phyloP scores from a whole-genome alignment of 2,797 vertebrate species.

The Ambastaia sidthimunki region DNA sequence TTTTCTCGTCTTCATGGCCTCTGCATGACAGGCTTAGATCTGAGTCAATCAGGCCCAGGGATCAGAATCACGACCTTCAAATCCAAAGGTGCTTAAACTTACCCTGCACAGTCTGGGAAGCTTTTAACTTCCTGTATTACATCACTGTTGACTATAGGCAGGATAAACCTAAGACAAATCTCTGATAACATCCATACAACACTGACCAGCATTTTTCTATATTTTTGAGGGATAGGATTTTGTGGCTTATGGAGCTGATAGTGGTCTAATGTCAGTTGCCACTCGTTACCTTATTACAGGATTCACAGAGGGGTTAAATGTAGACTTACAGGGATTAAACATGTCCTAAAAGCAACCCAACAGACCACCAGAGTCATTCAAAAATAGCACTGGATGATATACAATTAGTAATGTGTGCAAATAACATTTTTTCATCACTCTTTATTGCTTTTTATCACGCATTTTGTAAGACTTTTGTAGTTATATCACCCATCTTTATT shows the following conservation, averaged over 20 bases:
- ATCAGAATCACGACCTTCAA: slow-evolving; percentile 56
- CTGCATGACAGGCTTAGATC: slow-evolving; percentile 35
- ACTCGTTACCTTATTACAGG: slow-evolving; percentile 24
- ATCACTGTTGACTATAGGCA: slow-evolving; percentile 11
- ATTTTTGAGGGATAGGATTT: not conserved
- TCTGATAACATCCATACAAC: slow-evolving; percentile 5
- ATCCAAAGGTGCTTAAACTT: slow-evolving; percentile 47
- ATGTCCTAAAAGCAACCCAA: slow-evolving; percentile 15
- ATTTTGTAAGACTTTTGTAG: too few species aligned
- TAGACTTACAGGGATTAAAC: slow-evolving; percentile 15
- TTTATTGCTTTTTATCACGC: too few species aligned
- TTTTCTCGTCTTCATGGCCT: not conserved
- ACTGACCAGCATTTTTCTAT: not conserved
- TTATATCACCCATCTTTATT: not conserved
- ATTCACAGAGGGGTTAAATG: slow-evolving; percentile 16
- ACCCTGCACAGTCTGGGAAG: not conserved
- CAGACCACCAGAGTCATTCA: not conserved
- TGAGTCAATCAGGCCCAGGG: slow-evolving; percentile 46
- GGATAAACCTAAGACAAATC: slow-evolving; percentile 17
- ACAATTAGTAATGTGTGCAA: not conserved
- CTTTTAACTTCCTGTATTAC: slow-evolving; percentile 39
- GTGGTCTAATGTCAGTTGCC: not conserved
- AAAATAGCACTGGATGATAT: not conserved
- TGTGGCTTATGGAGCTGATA: slow-evolving; percentile 1
- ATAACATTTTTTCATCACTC: too few species aligned